phyloP scores from a whole-genome alignment of 2,888 invertebrate genomes.

The Electrophaes corylata region DNA sequence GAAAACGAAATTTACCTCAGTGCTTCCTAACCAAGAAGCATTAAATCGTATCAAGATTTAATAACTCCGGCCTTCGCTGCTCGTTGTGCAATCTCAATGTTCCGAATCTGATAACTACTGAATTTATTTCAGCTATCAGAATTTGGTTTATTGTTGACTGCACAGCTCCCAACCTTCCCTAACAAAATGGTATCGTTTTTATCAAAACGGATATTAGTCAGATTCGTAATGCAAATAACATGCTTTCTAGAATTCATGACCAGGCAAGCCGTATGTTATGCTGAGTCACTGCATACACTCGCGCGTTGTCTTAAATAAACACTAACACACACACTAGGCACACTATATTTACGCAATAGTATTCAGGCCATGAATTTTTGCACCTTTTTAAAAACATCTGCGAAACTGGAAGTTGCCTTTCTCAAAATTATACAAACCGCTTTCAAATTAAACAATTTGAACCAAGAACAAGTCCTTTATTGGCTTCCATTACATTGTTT shows the following conservation, averaged over 20 bases:
- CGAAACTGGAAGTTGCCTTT: not conserved
- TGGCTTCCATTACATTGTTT: conserved; percentile 5
- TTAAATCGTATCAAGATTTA: conserved; percentile 58
- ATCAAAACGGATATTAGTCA: not conserved
- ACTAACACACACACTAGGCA: not conserved
- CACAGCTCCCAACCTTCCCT: not conserved
- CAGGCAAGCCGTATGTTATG: not conserved
- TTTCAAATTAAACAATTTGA: not conserved
- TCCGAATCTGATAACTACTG: conserved; percentile 24
- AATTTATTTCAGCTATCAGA: conserved; percentile 15
- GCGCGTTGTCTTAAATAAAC: not conserved
- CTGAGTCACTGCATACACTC: not conserved
- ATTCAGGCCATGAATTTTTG: not conserved
- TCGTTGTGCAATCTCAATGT: conserved; percentile 49
- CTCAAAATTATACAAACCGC: not conserved
- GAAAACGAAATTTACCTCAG: conserved; percentile 58
- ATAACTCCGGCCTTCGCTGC: conserved; percentile 48
- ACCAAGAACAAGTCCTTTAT: conserved; percentile 1
- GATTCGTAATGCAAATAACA: not conserved
- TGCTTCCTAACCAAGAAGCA: conserved; percentile 60
- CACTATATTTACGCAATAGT: not conserved
- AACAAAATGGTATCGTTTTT: not conserved
- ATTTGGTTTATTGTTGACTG: too few species aligned
- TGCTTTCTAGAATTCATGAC: conserved; percentile 6
- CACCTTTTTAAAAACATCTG: not conserved